Base-by-base conservation (phyloP, 2,113 vertebrate species). In the Bucco capensis region DNA sequence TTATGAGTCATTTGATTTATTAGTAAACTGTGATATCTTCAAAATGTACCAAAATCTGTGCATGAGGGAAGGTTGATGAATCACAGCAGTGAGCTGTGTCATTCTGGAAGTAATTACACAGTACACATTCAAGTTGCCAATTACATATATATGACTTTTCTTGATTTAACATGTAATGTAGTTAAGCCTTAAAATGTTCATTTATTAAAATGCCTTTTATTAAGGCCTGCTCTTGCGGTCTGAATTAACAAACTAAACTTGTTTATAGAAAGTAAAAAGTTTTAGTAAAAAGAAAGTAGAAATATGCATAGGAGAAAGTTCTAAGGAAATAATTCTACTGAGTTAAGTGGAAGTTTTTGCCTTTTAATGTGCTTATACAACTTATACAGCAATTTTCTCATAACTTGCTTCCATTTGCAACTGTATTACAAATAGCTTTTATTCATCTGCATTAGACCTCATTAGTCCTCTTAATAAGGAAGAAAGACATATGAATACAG, bases 381-480 rank as follows among this genome's bases (percentile, higher is more conserved):
- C 75, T 88, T 75, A 54, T 61, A 19, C 79, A 83, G 82, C 92
- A 79, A 12, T 83, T 89, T 40, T 72, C 24, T 79, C 38, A 44
- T 75, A 73, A 69, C 58, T 75, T 82, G 77, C 85, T 85, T 89
- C 46, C 67, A 6, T 85, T 89, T 92, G 49, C 78, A 91, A 38
- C 49, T 91, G 14, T 77, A 47, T 91, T 92, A 78, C 1, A 6
- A 88, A 35, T 83, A 72, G 46, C 85, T 96, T 93, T 91, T 85
- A 83, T 85, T 92, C 85, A 69, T 57, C 58, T 83, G 19, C 82
- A 73, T 87, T 87, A 91, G 73, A 38, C 61, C 76, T 86, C 47
- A 72, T 91, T 94, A 91, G 58, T 23, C 33, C 27, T 79, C 67
- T 82, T 92, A 87, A 84, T 84, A 62, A 83, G 50, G 67, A 89